Base-by-base conservation (phyloP, 2,888 invertebrate species). In the Drosophila ezoana region DNA sequence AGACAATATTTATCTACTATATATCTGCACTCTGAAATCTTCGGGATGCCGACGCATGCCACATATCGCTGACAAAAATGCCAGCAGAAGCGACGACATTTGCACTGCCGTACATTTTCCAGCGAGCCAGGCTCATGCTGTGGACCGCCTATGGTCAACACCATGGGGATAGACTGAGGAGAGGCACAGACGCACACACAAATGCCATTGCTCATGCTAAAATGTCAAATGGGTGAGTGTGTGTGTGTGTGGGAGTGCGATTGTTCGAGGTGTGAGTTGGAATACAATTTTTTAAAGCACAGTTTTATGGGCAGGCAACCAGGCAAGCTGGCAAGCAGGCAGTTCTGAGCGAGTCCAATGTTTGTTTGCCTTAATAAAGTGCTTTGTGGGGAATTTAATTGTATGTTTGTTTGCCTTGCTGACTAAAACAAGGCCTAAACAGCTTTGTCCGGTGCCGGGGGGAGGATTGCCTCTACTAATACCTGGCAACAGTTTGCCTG, bases 321-420 rank as follows among this genome's bases (percentile, higher is more conserved):
- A 9, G 37, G 9, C 37, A 35, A 20, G 16, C 35, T 23, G 58
- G 11, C 13, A 33, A 11, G 6, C 37, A 14, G 37, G 9, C 33
- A 23, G 6, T 4, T 5, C 23, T 5, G 16, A 16, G 14, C 32
- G 41, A 71, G 37, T 47, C 35, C 37, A 20, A 43, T 63, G 70
- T 68, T 62, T 76, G 70, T 80, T 76, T 76, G 65, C 63, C 54
- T 62, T 65, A 77, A 80, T 77, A 80, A 80, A 77, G 74, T 81
- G 81, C 40, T 80, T 56, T 67, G 59, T 57, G 44, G 65, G 73
- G 58, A 70, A 81, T 79, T 79, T 73, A 81, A 77, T 80, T 77
- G 78, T 70, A 58, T 73, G 70, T 61, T 63, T 62, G 76, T 48
- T 64, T 68, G 62, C 52, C 35, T 61, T 51, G 32, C 65, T 33